A percentile compares a stretch with the other conserved stretches of the same genome.
Evolutionary conservation across 2,113 vertebrate species (phyloP).

Genomic region (Paedocypris sp.): DNA sequence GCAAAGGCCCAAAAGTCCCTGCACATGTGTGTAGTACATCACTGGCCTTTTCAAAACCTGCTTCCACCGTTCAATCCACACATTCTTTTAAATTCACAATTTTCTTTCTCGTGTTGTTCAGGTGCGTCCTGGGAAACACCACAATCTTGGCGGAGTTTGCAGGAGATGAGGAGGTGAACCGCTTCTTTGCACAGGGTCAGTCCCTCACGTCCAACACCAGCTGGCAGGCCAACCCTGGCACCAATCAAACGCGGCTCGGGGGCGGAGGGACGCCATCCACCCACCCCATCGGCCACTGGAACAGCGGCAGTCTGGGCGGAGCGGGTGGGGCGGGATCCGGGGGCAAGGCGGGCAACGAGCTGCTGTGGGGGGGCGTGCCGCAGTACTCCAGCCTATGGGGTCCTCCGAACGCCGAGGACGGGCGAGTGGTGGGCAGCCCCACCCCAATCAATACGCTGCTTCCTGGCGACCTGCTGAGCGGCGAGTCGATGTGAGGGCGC

Average conservation of each 20-base stretch:
- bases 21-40: constrained; percentile 77
- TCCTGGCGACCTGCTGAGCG: constrained; percentile 90
- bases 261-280: constrained; percentile 60
- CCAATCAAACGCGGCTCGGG: constrained; percentile 75
- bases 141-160: constrained; percentile 98
- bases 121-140: constrained; percentile 98
- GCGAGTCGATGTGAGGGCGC: constrained; percentile 82
- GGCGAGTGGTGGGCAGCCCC: constrained; percentile 84
- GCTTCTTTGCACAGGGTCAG: constrained; percentile 92
- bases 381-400: constrained; percentile 98
- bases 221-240: constrained; percentile 83
- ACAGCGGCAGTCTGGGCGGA: constrained; percentile 64
- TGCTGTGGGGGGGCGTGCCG: constrained; percentile 88
- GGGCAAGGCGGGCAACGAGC: constrained; percentile 69
- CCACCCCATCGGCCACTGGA: constrained; percentile 88
- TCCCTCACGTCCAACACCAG: constrained; percentile 84
- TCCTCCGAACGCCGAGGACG: constrained; percentile 76
- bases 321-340: constrained; percentile 44
- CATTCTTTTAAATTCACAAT: too few species aligned
- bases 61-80: too few species aligned
- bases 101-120: constrained; percentile 40
- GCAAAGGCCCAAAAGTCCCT: constrained; percentile 98
- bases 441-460: constrained; percentile 88
- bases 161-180: constrained; percentile 93
- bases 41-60: background rate